phyloP scores from a whole-genome alignment of 2,888 invertebrate species.

The Halictus quadricinctus region DNA sequence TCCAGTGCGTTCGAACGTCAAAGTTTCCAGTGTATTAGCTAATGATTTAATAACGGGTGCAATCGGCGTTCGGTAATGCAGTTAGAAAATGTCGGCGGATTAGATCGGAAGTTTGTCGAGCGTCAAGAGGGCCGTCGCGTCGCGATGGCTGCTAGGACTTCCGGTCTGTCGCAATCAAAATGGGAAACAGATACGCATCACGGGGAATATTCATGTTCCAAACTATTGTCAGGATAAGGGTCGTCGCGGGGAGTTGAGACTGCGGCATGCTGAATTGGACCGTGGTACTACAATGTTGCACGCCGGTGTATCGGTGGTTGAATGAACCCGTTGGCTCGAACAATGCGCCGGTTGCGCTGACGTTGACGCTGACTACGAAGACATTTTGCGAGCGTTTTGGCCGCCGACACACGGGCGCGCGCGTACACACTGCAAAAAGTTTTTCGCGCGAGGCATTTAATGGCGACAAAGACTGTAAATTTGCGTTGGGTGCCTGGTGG shows the following conservation, averaged over 20 bases:
- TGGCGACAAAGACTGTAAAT: slow-evolving; percentile 23
- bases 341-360: slow-evolving; percentile 18
- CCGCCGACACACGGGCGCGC: not conserved
- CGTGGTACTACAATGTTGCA: slow-evolving; percentile 17
- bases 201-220: slow-evolving; percentile 40
- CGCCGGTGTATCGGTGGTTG: slow-evolving; percentile 10
- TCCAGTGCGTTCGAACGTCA: not conserved
- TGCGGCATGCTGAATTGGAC: slow-evolving; percentile 9
- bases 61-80: not conserved
- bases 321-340: slow-evolving; percentile 28
- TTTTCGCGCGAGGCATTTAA: slow-evolving; percentile 13
- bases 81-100: not conserved
- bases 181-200: slow-evolving; percentile 48
- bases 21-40: not conserved
- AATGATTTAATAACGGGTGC: not conserved
- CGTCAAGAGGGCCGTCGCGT: not conserved
- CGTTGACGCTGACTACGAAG: slow-evolving; percentile 20
- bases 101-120: not conserved
- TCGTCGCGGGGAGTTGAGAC: slow-evolving; percentile 12
- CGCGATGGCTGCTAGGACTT: slow-evolving; percentile 17
- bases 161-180: slow-evolving; percentile 27
- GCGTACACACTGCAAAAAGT: slow-evolving; percentile 9
- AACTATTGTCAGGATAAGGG: slow-evolving; percentile 29
- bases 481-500: slow-evolving; percentile 3
- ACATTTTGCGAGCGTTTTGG: not conserved